These are phyloP conservation scores for Hemistola chrysoprasaria DNA, from an alignment of 2,888 invertebrate genomes.

Conservation along the genomic window DNA sequence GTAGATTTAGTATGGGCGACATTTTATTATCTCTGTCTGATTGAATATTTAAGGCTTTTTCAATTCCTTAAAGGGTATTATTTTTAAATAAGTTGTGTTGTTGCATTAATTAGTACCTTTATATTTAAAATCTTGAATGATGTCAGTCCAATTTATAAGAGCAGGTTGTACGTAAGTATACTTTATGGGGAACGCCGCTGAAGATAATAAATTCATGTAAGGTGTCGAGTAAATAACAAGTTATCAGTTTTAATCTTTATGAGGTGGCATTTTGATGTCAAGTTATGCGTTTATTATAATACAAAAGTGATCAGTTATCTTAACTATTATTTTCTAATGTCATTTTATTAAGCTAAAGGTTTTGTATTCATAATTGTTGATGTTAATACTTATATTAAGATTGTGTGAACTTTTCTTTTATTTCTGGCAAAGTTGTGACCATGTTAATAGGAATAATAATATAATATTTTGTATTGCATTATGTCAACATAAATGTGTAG, in stretches of 20 bases:
- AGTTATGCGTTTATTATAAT: not conserved
- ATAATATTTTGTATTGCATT: too few relatives aligned
- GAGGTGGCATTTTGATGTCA: not conserved
- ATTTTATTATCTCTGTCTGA: constrained; percentile 14
- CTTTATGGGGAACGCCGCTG: constrained; percentile 11
- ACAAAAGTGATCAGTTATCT: not conserved
- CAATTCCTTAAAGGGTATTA: too few relatives aligned
- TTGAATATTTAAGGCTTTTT: constrained; percentile 1
- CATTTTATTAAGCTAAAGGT: too few relatives aligned
- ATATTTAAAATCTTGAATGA: not conserved
- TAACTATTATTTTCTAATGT: too few relatives aligned
- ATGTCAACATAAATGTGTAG: too few relatives aligned
- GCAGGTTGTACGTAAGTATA: constrained; percentile 6
- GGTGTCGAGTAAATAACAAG: constrained; percentile 14
- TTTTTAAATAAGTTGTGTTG: too few relatives aligned
- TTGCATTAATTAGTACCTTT: constrained; percentile 4
- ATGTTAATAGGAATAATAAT: too few relatives aligned
- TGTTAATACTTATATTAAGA: too few relatives aligned
- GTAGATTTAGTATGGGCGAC: constrained; percentile 7
- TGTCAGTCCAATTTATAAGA: constrained; percentile 1
- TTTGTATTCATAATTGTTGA: too few relatives aligned
- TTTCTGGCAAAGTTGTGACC: too few relatives aligned
- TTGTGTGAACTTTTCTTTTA: too few relatives aligned
- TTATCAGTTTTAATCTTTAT: constrained; percentile 11
- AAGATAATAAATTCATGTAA: constrained; percentile 12